Percentiles rank a stretch among this genome's conserved stretches.
phyloP scores from a whole-genome alignment of 2,113 vertebrate genomes.

The Nanorana parkeri region DNA sequence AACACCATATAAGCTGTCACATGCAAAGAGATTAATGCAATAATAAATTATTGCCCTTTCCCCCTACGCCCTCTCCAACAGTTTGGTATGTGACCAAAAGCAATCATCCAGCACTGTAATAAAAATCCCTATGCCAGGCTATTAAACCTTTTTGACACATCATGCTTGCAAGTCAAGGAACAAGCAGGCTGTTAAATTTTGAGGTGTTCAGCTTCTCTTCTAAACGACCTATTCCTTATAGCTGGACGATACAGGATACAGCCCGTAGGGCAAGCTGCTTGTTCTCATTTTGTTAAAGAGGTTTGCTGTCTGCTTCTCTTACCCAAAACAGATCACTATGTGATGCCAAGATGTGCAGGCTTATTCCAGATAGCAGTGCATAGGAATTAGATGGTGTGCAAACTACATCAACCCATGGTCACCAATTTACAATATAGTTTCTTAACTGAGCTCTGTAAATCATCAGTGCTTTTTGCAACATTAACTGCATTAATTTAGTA shows the following conservation, averaged over 20 bases:
- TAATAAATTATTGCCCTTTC: not conserved
- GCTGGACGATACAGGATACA: not conserved
- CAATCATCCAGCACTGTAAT: not conserved
- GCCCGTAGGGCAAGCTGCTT: constrained; percentile 8
- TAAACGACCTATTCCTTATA: constrained; percentile 17
- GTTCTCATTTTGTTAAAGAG: constrained; percentile 36
- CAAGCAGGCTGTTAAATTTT: constrained; percentile 15
- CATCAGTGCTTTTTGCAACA: too few relatives aligned
- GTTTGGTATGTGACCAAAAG: not conserved
- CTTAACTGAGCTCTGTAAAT: too few relatives aligned
- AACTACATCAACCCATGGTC: too few relatives aligned
- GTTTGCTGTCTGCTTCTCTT: constrained; percentile 37
- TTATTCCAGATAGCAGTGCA: too few relatives aligned
- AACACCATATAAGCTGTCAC: not conserved
- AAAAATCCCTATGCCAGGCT: not conserved
- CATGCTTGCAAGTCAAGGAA: not conserved
- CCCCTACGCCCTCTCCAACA: not conserved
- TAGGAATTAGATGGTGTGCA: too few relatives aligned
- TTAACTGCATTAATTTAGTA: too few relatives aligned
- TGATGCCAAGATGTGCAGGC: not conserved
- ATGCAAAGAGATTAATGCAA: not conserved
- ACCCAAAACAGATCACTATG: constrained; percentile 35
- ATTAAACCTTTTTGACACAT: not conserved
- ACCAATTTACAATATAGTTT: too few relatives aligned
- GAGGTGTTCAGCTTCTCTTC: constrained; percentile 21